Evolutionary conservation across 2,797 vertebrate species (phyloP).

Genomic region (Clarias platycephalus): DNA sequence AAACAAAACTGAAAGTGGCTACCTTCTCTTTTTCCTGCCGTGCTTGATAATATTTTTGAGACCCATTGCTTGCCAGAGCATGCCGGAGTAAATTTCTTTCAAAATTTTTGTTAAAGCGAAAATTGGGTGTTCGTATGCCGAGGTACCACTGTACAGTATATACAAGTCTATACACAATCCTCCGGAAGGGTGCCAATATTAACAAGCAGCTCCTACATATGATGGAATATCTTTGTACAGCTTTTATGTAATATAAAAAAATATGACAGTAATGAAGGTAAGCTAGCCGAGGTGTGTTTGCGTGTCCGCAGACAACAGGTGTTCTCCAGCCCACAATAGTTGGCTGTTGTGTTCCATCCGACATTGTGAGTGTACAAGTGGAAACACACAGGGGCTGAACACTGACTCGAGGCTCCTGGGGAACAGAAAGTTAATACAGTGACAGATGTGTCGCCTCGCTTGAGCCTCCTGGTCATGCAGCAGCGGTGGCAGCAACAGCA

Average conservation of each 20-base stretch:
- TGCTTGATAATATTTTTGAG: no score
- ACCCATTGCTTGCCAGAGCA: no score
- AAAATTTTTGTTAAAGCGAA: no score
- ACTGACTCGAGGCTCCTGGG: slow-evolving; percentile 86
- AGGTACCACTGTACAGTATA: no score
- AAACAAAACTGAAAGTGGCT: no score
- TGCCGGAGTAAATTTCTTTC: no score
- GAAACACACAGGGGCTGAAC: slow-evolving; percentile 45
- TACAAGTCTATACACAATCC: background rate
- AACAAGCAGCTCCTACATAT: background rate
- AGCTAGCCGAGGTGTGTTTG: background rate
- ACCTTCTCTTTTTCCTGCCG: no score
- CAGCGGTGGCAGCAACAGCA: slow-evolving; percentile 69
- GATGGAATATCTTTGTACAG: background rate
- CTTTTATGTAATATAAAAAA: background rate
- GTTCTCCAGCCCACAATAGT: slow-evolving; percentile 44
- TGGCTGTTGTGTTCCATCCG: slow-evolving; percentile 59
- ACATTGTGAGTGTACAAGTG: slow-evolving; percentile 56
- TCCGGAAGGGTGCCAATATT: background rate
- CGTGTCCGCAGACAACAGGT: slow-evolving; percentile 38
- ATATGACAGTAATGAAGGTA: background rate
- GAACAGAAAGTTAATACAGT: slow-evolving; percentile 93
- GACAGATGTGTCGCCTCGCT: slow-evolving; percentile 90
- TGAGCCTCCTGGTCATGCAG: slow-evolving; percentile 87
- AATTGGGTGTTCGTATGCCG: no score